Evolutionary conservation across 2,113 vertebrate genomes (phyloP).

Genomic region (Gobiocypris rarus): DNA sequence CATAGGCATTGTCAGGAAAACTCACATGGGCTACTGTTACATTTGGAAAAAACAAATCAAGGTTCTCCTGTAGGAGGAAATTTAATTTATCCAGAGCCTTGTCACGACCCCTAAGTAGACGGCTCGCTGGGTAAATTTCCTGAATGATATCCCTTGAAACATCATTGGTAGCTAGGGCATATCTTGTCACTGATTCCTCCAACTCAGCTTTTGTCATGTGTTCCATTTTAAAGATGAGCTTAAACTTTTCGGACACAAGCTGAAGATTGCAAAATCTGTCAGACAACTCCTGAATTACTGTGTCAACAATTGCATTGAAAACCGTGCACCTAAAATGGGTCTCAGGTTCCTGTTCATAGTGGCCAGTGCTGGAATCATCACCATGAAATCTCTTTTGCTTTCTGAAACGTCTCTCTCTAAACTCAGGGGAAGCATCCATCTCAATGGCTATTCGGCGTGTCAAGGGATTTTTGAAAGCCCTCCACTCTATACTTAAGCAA

Average conservation of each 20-base stretch:
- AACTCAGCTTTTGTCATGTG: slow-evolving; percentile 47
- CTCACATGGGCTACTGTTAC: neutral
- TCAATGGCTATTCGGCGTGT: slow-evolving; percentile 37
- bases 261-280: slow-evolving; percentile 28
- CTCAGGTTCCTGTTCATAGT: slow-evolving; percentile 39
- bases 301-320: slow-evolving; percentile 53
- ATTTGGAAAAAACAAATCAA: slow-evolving; percentile 22
- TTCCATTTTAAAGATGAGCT: slow-evolving; percentile 32
- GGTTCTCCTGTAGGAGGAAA: slow-evolving; percentile 34
- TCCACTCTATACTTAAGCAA: slow-evolving; percentile 34
- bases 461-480: slow-evolving; percentile 45
- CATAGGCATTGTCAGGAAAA: neutral
- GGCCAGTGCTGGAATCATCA: slow-evolving; percentile 20
- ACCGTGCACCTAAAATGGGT: slow-evolving; percentile 43
- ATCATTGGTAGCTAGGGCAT: slow-evolving; percentile 41
- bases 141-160: slow-evolving; percentile 46
- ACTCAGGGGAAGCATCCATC: slow-evolving; percentile 22
- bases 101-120: slow-evolving; percentile 29
- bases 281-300: slow-evolving; percentile 33
- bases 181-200: slow-evolving; percentile 48
- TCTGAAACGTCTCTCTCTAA: neutral
- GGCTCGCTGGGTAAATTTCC: slow-evolving; percentile 50
- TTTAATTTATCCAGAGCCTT: slow-evolving; percentile 47
- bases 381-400: too few species aligned
- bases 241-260: slow-evolving; percentile 38